phyloP scores from a whole-genome alignment of 2,113 vertebrate species.

The Ia io region DNA sequence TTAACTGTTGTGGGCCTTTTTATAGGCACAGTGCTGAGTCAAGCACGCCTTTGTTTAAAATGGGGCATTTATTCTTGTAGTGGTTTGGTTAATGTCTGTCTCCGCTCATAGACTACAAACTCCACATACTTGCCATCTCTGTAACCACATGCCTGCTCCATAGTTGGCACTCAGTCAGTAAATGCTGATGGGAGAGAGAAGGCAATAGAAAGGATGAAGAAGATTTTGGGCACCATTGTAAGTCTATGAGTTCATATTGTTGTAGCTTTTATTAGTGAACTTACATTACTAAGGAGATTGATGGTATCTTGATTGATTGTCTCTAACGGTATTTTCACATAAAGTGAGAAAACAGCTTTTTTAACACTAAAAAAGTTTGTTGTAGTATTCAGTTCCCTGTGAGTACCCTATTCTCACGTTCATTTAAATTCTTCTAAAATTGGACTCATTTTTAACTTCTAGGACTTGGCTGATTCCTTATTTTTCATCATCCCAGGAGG shows the following conservation, averaged over 20 bases:
- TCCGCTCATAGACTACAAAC: background rate
- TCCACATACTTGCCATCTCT: background rate
- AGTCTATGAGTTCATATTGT: background rate
- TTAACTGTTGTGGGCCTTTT: background rate
- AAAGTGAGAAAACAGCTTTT: background rate
- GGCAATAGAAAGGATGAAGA: background rate
- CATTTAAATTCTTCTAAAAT: conserved; percentile 28
- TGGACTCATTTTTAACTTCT: background rate
- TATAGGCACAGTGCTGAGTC: background rate
- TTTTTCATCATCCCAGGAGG: background rate
- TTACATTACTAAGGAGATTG: background rate
- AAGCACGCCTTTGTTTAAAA: background rate
- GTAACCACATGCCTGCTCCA: background rate
- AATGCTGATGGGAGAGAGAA: background rate
- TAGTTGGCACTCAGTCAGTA: background rate
- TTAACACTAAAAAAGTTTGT: background rate
- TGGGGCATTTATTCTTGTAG: background rate
- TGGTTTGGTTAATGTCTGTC: background rate
- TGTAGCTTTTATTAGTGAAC: background rate
- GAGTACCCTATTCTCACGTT: background rate
- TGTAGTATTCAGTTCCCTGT: background rate
- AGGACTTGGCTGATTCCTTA: background rate
- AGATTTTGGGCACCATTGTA: background rate
- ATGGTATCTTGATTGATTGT: conserved; percentile 19
- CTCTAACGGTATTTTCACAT: conserved; percentile 15